phyloP scores from a whole-genome alignment of 1,140 invertebrate genomes.

The Bombus breviceps region DNA sequence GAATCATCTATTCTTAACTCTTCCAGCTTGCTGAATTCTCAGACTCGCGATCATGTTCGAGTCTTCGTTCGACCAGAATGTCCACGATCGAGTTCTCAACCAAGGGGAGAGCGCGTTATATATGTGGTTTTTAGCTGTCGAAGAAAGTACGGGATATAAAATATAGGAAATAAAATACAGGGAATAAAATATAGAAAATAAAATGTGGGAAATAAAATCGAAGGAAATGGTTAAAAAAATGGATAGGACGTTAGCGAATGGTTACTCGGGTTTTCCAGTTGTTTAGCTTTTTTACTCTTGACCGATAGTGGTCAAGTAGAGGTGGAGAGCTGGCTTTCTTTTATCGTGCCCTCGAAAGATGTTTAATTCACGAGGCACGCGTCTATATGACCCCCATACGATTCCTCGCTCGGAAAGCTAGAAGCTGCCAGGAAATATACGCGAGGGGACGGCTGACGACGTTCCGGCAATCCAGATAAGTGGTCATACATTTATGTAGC shows the following conservation, averaged over 20 bases:
- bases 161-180: too few species aligned
- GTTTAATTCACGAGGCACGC: constrained; percentile 81
- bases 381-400: constrained; percentile 32
- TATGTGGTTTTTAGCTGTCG: too few species aligned
- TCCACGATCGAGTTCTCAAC: too few species aligned
- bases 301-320: too few species aligned
- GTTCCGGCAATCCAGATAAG: constrained; percentile 81
- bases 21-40: too few species aligned
- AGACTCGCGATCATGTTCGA: too few species aligned
- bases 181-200: too few species aligned
- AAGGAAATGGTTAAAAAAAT: background rate
- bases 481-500: constrained; percentile 83
- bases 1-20: too few species aligned
- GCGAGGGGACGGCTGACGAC: constrained; percentile 45
- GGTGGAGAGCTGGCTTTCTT: constrained; percentile 10
- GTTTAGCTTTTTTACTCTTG: constrained; percentile 71
- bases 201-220: background rate
- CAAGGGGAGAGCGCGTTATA: too few species aligned
- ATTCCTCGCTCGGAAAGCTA: constrained; percentile 19
- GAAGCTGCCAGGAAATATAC: constrained; percentile 72
- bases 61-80: too few species aligned
- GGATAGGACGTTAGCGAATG: background rate
- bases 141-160: too few species aligned
- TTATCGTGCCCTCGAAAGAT: constrained; percentile 59
- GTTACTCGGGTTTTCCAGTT: constrained; percentile 68